Evolutionary conservation across 2,113 vertebrate species (phyloP).

Genomic region (Machaerirhynchus nigripectus): DNA sequence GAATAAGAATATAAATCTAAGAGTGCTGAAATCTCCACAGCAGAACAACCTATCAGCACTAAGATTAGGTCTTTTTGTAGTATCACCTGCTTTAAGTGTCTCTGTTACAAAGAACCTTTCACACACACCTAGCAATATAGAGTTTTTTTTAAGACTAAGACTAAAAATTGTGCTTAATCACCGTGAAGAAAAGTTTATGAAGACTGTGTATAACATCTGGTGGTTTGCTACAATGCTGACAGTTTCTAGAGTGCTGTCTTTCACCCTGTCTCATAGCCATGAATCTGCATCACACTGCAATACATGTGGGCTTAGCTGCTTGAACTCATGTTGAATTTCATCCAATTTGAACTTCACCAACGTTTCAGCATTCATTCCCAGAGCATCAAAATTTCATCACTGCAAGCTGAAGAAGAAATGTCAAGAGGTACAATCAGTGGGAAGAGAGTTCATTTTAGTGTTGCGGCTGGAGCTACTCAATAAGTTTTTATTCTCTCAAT

Average conservation of each 20-base stretch:
- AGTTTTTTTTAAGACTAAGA: background rate
- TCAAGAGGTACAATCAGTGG: conserved; percentile 20
- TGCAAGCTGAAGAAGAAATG: background rate
- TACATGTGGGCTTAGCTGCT: background rate
- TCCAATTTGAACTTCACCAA: background rate
- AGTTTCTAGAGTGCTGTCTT: background rate
- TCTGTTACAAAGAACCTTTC: background rate
- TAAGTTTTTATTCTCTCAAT: background rate
- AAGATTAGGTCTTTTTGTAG: background rate
- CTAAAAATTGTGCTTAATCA: background rate
- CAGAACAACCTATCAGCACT: background rate
- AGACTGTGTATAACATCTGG: background rate
- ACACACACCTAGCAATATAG: background rate
- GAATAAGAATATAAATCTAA: background rate
- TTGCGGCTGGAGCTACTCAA: background rate
- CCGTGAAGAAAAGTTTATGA: background rate
- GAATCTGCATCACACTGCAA: background rate
- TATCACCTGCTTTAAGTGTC: background rate
- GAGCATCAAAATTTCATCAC: background rate
- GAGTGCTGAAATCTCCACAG: background rate
- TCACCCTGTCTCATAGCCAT: background rate
- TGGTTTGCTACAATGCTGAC: background rate
- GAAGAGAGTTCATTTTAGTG: background rate
- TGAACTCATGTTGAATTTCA: background rate
- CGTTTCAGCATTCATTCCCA: background rate